These are phyloP conservation scores for Chromobotia macracanthus DNA, from an alignment of 2,797 vertebrate genomes.

Conservation along the genomic window DNA sequence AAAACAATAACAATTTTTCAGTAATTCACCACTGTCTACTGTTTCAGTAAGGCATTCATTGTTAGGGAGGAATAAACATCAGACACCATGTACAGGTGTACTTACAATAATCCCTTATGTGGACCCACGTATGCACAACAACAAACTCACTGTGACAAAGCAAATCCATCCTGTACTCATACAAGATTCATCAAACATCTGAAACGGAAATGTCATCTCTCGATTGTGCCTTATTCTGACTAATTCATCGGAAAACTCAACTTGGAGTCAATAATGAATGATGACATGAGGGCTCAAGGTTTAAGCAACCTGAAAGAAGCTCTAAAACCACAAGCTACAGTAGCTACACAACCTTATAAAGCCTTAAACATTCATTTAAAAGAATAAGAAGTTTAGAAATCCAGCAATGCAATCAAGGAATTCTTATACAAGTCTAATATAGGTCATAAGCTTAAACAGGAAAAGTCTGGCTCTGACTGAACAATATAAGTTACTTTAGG, in stretches of 20 bases:
- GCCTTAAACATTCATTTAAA: neutral
- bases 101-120: neutral
- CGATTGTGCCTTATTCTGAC: conserved; percentile 63
- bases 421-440: neutral
- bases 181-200: conserved; percentile 64
- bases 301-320: conserved; percentile 9
- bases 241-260: conserved; percentile 67
- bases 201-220: conserved; percentile 71
- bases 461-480: conserved; percentile 8
- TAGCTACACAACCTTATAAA: neutral
- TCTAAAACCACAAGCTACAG: neutral
- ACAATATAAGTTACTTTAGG: conserved; percentile 33
- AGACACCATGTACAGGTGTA: no score
- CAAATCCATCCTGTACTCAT: conserved; percentile 43
- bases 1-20: no score
- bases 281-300: conserved; percentile 48
- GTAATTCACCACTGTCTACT: no score
- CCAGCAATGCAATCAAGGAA: neutral
- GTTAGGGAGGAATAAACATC: no score
- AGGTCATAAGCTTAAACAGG: conserved; percentile 16
- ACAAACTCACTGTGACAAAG: neutral
- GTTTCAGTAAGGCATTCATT: no score
- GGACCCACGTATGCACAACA: neutral
- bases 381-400: neutral
- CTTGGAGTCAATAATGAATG: conserved; percentile 62